phyloP scores from a whole-genome alignment of 2,113 vertebrate species.

The Sus scrofa region T2T-Sscrofa CM000814.6:111802501-111803000 shows the following conservation, averaged over 20 bases:
- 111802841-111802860: slow-evolving; percentile 36
- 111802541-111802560: not conserved
- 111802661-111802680: not conserved
- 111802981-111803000: slow-evolving; percentile 69
- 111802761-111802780: not conserved
- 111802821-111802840: not conserved
- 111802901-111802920: not conserved
- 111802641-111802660: not conserved
- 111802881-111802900: not conserved
- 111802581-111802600: not conserved
- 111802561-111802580: not conserved
- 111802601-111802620: not conserved
- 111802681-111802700: not conserved
- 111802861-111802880: not conserved
- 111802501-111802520: not conserved
- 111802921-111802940: not conserved
- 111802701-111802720: not conserved
- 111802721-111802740: not conserved
- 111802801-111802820: not conserved
- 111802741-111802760: not conserved
- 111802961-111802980: slow-evolving; percentile 69
- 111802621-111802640: not conserved
- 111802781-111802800: not conserved
- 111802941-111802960: slow-evolving; percentile 56
- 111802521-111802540: slow-evolving; percentile 32